Percentiles rank a stretch among this genome's conserved stretches.
Conservation (phyloP, 2,113 vertebrate species). For the Chloroceryle aenea region DNA sequence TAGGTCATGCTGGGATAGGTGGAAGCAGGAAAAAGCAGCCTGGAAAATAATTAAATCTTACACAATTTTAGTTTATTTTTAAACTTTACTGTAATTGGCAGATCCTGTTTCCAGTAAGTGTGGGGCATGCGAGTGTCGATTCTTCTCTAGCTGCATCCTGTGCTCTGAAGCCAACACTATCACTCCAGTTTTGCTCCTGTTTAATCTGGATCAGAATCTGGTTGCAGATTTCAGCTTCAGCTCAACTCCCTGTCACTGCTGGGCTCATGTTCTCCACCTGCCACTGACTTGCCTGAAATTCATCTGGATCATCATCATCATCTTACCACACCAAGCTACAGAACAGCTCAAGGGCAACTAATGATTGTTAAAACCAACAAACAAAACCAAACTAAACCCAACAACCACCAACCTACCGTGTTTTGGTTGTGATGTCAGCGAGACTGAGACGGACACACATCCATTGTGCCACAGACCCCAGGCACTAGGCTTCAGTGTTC, state of each 20-base stretch:
- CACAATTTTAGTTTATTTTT: conserved; percentile 40
- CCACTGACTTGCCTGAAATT: neutral
- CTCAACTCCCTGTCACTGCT: neutral
- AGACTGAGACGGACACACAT: rapidly evolving
- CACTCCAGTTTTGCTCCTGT: neutral
- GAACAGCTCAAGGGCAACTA: neutral
- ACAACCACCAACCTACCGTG: rapidly evolving
- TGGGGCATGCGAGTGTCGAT: neutral
- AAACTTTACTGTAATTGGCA: neutral
- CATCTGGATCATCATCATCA: neutral
- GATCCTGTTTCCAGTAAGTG: conserved; percentile 14
- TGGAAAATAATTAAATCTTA: conserved; percentile 16
- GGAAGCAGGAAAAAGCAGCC: conserved; percentile 57
- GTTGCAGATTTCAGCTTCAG: neutral
- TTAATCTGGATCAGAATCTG: rapidly evolving
- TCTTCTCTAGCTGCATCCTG: neutral
- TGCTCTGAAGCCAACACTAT: neutral
- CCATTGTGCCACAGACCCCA: rapidly evolving
- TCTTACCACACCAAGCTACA: rapidly evolving
- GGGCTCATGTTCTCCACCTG: neutral
- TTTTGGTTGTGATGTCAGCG: rapidly evolving
- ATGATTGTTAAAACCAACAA: rapidly evolving
- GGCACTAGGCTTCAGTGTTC: rapidly evolving
- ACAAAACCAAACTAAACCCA: neutral
- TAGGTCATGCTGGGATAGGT: neutral